Percentiles rank a stretch among this genome's conserved stretches.
phyloP scores from a whole-genome alignment of 2,797 vertebrate genomes.

The Lindbergichthys nudifrons region DNA sequence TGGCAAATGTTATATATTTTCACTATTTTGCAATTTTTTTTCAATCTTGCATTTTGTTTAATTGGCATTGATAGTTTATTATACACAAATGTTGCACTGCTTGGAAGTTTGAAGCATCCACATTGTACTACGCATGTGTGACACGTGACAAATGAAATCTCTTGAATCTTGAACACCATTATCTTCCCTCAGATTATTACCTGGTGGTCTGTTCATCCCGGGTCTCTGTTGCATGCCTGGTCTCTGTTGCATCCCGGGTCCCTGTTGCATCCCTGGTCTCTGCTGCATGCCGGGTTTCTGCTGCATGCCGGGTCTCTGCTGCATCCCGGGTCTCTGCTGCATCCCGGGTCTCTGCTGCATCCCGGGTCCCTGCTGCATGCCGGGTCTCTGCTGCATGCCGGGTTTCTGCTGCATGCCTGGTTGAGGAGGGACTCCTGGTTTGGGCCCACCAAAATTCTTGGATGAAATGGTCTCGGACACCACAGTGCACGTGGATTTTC shows the following conservation, averaged over 20 bases:
- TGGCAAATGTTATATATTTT: neutral
- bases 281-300: constrained; percentile 80
- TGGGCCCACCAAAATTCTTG: constrained; percentile 88
- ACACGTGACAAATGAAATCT: no score
- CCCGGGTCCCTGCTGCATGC: constrained; percentile 74
- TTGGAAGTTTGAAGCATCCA: no score
- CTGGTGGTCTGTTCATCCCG: constrained; percentile 81
- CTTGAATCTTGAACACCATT: neutral
- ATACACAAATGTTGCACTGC: no score
- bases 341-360: constrained; percentile 73
- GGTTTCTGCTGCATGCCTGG: constrained; percentile 82
- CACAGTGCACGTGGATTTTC: constrained; percentile 93
- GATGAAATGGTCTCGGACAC: constrained; percentile 97
- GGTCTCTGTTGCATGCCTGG: constrained; percentile 79
- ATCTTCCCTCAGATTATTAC: constrained; percentile 75
- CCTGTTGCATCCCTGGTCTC: constrained; percentile 58
- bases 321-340: constrained; percentile 76
- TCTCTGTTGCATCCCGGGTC: constrained; percentile 81
- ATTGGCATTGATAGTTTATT: no score
- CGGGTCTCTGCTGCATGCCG: constrained; percentile 76
- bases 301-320: constrained; percentile 76
- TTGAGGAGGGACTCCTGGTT: constrained; percentile 71
- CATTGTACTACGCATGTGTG: no score
- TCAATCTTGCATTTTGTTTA: no score
- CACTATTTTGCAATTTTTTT: no score